phyloP scores from a whole-genome alignment of 2,888 invertebrate genomes.

The Dasysyrphus albostriatus region DNA sequence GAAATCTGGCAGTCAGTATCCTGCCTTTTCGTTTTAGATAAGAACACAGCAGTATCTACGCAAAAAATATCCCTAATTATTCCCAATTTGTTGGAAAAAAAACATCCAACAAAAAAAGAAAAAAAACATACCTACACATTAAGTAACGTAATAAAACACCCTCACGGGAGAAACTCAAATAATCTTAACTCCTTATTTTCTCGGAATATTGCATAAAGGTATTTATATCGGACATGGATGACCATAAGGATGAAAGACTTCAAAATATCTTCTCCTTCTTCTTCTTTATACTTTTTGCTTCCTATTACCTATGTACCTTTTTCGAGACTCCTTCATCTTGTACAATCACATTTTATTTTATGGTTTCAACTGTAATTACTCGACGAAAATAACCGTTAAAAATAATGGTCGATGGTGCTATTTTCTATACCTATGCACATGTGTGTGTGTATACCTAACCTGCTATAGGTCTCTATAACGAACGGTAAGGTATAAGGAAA shows the following conservation, averaged over 20 bases:
- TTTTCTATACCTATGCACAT: background rate
- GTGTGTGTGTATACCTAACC: background rate
- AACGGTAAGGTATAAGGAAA: background rate
- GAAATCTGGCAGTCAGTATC: too few species aligned
- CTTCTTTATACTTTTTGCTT: background rate
- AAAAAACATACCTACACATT: background rate
- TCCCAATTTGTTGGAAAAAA: background rate
- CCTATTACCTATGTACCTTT: constrained; percentile 17
- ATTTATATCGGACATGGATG: constrained; percentile 24
- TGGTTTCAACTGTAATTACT: constrained; percentile 75
- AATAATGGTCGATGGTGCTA: constrained; percentile 71
- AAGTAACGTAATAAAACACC: background rate
- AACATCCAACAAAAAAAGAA: background rate
- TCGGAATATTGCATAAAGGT: background rate
- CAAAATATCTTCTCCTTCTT: background rate
- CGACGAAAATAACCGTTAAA: constrained; percentile 74
- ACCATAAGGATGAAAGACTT: constrained; percentile 28
- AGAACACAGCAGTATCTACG: background rate
- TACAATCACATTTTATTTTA: constrained; percentile 73
- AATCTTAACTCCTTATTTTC: constrained; percentile 28
- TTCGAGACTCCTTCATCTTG: constrained; percentile 38
- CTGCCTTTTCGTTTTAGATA: too few species aligned
- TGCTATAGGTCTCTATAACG: background rate
- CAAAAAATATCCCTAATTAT: background rate
- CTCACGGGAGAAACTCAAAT: background rate